phyloP scores from a whole-genome alignment of 2,888 invertebrate species.

The Apodemia zela region DNA sequence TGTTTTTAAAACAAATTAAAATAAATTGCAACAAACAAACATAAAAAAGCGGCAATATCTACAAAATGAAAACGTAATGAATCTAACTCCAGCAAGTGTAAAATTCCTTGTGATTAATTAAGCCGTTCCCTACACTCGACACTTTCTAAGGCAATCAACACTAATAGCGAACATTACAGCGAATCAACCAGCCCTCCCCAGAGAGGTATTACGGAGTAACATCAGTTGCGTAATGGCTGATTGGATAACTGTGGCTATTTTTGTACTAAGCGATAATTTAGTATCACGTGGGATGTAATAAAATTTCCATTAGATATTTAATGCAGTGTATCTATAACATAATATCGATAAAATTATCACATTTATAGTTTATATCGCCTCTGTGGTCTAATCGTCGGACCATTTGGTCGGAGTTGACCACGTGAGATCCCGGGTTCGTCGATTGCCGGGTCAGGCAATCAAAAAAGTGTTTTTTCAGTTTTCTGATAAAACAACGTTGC shows the following conservation, averaged over 20 bases:
- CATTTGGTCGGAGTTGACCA: too few species aligned
- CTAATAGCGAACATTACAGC: conserved; percentile 49
- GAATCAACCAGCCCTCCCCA: conserved; percentile 23
- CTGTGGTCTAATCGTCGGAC: too few species aligned
- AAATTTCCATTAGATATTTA: background rate
- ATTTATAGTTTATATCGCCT: too few species aligned
- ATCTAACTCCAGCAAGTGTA: conserved; percentile 4
- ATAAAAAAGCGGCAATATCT: background rate
- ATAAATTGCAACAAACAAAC: too few species aligned
- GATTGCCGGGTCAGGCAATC: too few species aligned
- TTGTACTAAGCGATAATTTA: conserved; percentile 10
- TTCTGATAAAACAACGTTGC: too few species aligned
- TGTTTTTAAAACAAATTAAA: too few species aligned
- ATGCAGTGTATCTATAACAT: background rate
- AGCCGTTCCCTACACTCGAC: conserved; percentile 45
- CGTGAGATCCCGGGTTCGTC: too few species aligned
- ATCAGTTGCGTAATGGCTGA: conserved; percentile 11
- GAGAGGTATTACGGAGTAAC: conserved; percentile 6
- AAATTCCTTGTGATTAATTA: conserved; percentile 40
- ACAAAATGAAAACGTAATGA: conserved; percentile 8
- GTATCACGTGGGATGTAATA: background rate
- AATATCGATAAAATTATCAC: background rate
- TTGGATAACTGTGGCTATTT: conserved; percentile 14
- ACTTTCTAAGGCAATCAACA: conserved; percentile 48
- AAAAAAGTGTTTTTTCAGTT: too few species aligned